Conservation (phyloP, 2,888 invertebrate genomes). For the Ceriagrion tenellum region DNA sequence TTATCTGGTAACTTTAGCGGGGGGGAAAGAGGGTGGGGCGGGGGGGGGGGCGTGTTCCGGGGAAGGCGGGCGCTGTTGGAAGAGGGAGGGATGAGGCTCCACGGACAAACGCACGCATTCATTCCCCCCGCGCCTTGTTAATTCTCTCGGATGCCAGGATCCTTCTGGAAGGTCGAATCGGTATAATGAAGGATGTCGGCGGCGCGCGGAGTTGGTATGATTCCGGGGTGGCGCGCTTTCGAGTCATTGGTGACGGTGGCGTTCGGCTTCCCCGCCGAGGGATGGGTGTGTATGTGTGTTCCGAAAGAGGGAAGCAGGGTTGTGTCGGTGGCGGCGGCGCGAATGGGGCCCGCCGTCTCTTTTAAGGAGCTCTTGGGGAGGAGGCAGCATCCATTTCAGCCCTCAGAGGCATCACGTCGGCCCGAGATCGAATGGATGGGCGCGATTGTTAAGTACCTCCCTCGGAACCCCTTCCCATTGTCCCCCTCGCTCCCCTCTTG, state of each 20-base stretch:
- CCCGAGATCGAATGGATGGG: background rate
- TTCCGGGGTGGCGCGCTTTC: background rate
- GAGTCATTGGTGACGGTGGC: background rate
- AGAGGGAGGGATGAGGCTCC: background rate
- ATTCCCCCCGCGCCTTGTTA: constrained; percentile 46
- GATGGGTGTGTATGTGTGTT: background rate
- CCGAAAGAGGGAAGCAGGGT: background rate
- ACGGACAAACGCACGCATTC: background rate
- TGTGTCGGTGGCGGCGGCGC: no score
- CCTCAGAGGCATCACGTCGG: background rate
- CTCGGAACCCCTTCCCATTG: background rate
- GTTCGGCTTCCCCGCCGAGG: background rate
- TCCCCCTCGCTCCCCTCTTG: background rate
- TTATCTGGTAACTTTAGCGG: background rate
- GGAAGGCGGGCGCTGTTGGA: background rate
- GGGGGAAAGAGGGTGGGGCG: background rate
- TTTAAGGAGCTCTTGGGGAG: no score
- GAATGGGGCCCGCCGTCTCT: background rate
- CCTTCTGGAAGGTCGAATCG: constrained; percentile 65
- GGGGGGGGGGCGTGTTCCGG: background rate
- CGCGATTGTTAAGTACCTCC: constrained; percentile 24
- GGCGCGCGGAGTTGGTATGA: background rate
- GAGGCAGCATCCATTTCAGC: background rate
- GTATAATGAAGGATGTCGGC: constrained; percentile 66
- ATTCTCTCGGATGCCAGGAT: constrained; percentile 60